Conservation (phyloP, 2,888 invertebrate species). For the Minunthozetes semirufus region DNA sequence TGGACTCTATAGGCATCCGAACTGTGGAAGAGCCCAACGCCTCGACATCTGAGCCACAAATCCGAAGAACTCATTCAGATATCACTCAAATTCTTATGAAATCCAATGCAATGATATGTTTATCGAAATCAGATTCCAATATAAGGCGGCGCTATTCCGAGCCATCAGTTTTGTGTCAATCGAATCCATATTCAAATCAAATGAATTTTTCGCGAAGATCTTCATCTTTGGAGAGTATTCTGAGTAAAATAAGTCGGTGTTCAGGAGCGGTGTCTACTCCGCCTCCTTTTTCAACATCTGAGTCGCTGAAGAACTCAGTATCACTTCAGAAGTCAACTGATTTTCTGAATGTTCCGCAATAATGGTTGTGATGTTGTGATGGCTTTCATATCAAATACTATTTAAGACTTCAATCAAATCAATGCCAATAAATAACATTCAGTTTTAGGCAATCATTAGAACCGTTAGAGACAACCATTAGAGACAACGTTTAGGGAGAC, state of each 20-base stretch:
- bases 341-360: constrained; percentile 19
- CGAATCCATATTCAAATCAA: not conserved
- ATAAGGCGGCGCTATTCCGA: constrained; percentile 25
- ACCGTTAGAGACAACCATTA: not conserved
- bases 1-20: constrained; percentile 50
- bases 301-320: constrained; percentile 4
- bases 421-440: not conserved
- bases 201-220: constrained; percentile 36
- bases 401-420: not conserved
- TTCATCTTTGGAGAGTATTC: constrained; percentile 37
- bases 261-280: constrained; percentile 31
- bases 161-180: not conserved
- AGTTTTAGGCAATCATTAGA: not conserved
- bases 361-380: constrained; percentile 10
- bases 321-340: not conserved
- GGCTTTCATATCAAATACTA: not conserved
- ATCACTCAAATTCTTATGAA: constrained; percentile 40
- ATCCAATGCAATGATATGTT: not conserved
- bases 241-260: constrained; percentile 37
- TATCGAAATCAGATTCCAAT: constrained; percentile 38
- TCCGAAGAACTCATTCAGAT: constrained; percentile 47
- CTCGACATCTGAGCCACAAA: constrained; percentile 21
- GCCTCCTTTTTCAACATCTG: constrained; percentile 24
- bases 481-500: too few relatives aligned
- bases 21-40: constrained; percentile 44